Evolutionary conservation across 2,113 vertebrate genomes (phyloP), one percentile per base, ranked within the genome.

Genomic region (Hippocampus barbouri): DNA sequence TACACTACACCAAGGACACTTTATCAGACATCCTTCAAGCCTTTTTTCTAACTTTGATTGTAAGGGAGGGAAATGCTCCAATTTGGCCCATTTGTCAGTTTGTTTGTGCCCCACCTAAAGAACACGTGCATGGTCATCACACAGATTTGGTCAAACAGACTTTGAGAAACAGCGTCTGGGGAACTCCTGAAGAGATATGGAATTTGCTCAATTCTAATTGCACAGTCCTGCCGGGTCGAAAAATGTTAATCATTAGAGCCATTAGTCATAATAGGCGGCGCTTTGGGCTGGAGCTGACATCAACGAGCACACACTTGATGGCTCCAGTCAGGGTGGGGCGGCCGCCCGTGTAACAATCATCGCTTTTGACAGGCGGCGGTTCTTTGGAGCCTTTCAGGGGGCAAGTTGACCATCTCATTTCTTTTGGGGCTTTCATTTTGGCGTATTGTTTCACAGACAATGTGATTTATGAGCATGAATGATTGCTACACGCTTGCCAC

Each of bases 201-300:
- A 94, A 93, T 92, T 91, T 80, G 82, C 91, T 91, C 94, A 91
- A 93, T 94, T 92, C 87, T 94, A 93, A 95, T 94, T 94, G 86
- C 86, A 88, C 87, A 87, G 91, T 91, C 93, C 93, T 93, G 89
- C 91, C 93, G 90, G 78, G 90, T 90, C 90, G 91, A 91, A 93
- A 18, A 94, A 89, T 89, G 86, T 82, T 84, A 91, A 92, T 95
- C 94, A 93, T 93, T 92, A 91, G 84, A 91, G 88, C 92, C 93
- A 94, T 95, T 95, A 94, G 91, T 88, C 89, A 86, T 91, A 94
- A 95, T 95, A 92, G 94, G 86, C 85, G 86, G 83, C 89, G 88
- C 93, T 94, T 94, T 93, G 85, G 90, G 89, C 85, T 81, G 62
- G 78, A 81, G 85, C 83, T 87, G 75, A 38, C 47, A 38, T 68